Conservation (phyloP, 2,797 vertebrate genomes). For the Acrossocheilus fasciatus region DNA sequence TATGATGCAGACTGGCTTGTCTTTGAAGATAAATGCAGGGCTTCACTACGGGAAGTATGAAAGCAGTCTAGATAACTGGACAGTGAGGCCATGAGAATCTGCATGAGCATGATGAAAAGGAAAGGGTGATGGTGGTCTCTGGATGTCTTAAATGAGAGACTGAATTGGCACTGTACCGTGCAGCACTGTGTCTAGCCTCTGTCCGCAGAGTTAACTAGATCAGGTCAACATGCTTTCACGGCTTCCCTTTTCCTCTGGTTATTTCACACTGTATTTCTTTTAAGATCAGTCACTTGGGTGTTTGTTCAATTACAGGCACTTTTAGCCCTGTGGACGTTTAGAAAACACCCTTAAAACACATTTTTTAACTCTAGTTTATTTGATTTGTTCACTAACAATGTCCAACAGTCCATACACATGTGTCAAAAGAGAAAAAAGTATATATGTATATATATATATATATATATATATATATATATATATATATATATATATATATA, state of each 20-base stretch:
- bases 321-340: not conserved
- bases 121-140: constrained; percentile 2
- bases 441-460: too few species aligned
- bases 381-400: not conserved
- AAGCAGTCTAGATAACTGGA: constrained; percentile 9
- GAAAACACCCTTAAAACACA: not conserved
- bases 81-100: constrained; percentile 2
- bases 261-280: constrained; percentile 7
- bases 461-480: too few species aligned
- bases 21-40: constrained; percentile 27
- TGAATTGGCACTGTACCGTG: not conserved
- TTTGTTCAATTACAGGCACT: not conserved
- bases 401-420: not conserved
- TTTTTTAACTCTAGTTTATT: not conserved
- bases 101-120: constrained; percentile 12
- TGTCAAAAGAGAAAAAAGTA: not conserved
- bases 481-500: too few species aligned
- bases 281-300: not conserved
- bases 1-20: constrained; percentile 7
- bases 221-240: constrained; percentile 13
- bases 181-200: not conserved
- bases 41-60: not conserved
- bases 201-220: constrained; percentile 6
- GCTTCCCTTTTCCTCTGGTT: not conserved
- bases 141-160: constrained; percentile 15